Evolutionary conservation across 2,797 vertebrate genomes (phyloP).

Genomic region (Synaphobranchus kaupii): DNA sequence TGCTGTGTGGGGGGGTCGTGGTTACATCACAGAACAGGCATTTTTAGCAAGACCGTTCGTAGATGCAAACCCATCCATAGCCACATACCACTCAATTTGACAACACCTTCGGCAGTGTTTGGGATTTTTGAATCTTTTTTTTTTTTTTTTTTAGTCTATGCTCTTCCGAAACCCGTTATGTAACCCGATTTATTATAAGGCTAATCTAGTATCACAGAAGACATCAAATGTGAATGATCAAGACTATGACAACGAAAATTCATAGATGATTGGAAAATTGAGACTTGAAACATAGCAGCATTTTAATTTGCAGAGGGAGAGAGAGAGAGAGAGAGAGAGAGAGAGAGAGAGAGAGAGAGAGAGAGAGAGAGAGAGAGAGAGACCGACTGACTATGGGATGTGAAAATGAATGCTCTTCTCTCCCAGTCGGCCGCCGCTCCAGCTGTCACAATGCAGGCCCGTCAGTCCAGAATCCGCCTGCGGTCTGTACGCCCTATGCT

Average conservation of each 20-base stretch:
- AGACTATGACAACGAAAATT: neutral
- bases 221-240: neutral
- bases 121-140: too few species aligned
- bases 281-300: neutral
- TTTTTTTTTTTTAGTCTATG: neutral
- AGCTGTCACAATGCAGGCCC: constrained; percentile 27
- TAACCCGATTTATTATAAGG: neutral
- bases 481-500: constrained; percentile 10
- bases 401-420: constrained; percentile 20
- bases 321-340: neutral
- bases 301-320: neutral
- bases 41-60: constrained; percentile 1
- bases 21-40: constrained; percentile 12
- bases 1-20: neutral
- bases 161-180: neutral
- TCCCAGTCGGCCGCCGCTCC: constrained; percentile 24
- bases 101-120: neutral
- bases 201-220: neutral
- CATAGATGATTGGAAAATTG: neutral
- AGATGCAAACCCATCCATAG: neutral
- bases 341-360: neutral
- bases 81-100: neutral
- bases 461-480: constrained; percentile 22
- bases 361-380: too few species aligned
- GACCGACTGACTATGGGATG: constrained; percentile 8